A percentile compares a stretch with the other conserved stretches of the same genome.
phyloP scores from a whole-genome alignment of 2,113 vertebrate species.

The Porphyrio hochstetteri region DNA sequence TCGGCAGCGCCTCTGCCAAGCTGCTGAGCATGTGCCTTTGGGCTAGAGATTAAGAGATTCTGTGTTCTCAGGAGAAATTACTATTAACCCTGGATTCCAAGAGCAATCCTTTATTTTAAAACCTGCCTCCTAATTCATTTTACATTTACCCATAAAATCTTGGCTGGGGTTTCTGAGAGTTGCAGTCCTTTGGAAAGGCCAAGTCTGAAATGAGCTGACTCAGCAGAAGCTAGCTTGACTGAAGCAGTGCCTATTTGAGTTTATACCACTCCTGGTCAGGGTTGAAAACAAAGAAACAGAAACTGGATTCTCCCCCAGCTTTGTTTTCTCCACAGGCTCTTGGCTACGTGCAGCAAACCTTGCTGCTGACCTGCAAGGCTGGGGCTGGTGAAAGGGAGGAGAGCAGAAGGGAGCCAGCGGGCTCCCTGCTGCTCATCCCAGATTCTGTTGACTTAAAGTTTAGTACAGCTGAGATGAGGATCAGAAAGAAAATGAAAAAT shows the following conservation, averaged over 20 bases:
- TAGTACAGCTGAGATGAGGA: neutral
- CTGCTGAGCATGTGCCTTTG: neutral
- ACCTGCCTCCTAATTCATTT: conserved; percentile 23
- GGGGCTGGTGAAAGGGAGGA: neutral
- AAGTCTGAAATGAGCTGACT: conserved; percentile 57
- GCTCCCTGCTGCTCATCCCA: neutral
- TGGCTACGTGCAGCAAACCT: neutral
- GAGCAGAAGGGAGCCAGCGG: neutral
- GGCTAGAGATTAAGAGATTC: neutral
- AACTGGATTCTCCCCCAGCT: neutral
- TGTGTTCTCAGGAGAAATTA: neutral
- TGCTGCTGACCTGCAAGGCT: neutral
- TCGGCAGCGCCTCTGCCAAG: accelerated
- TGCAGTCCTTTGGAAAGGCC: neutral
- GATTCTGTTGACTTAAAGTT: neutral
- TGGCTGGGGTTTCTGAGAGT: neutral
- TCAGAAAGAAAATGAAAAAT: neutral
- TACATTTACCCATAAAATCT: conserved; percentile 32
- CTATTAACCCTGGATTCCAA: neutral
- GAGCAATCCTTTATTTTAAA: conserved; percentile 42
- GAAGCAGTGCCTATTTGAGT: neutral
- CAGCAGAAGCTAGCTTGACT: conserved; percentile 17
- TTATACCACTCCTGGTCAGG: neutral
- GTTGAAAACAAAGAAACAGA: neutral
- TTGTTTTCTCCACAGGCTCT: neutral